Conservation (phyloP, 1,140 invertebrate genomes). For the Venustaconcha ellipsiformis region DNA sequence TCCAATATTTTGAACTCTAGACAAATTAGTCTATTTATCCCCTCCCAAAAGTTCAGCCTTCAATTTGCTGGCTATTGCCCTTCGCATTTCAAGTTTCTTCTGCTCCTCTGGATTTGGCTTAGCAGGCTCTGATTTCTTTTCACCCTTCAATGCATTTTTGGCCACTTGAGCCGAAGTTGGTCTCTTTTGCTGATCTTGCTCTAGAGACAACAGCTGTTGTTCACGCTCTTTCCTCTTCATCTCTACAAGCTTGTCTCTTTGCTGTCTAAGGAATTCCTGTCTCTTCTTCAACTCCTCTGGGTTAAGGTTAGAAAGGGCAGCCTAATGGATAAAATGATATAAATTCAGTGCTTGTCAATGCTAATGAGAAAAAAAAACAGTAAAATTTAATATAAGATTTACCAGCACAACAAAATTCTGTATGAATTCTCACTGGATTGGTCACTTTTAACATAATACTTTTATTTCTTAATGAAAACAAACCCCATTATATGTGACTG, state of each 20-base stretch:
- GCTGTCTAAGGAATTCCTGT: conserved; percentile 85
- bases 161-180: conserved; percentile 81
- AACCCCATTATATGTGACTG: no score
- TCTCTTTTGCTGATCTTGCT: conserved; percentile 63
- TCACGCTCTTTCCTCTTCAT: conserved; percentile 88
- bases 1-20: no score
- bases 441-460: no score
- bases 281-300: conserved; percentile 82
- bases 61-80: conserved; percentile 84
- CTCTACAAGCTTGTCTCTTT: conserved; percentile 89
- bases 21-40: conserved; percentile 28
- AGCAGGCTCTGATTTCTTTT: conserved; percentile 56
- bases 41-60: conserved; percentile 81
- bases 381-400: no score
- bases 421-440: no score
- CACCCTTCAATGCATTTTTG: conserved; percentile 71
- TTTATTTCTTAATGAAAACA: no score
- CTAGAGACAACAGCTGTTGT: conserved; percentile 74
- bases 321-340: conserved; percentile 37
- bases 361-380: neutral
- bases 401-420: no score
- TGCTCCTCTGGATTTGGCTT: conserved; percentile 60
- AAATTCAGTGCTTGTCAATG: neutral
- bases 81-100: conserved; percentile 80
- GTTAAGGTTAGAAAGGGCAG: conserved; percentile 53